Base-by-base conservation (phyloP, 2,113 vertebrate species). In the Prochilodus magdalenae region DNA sequence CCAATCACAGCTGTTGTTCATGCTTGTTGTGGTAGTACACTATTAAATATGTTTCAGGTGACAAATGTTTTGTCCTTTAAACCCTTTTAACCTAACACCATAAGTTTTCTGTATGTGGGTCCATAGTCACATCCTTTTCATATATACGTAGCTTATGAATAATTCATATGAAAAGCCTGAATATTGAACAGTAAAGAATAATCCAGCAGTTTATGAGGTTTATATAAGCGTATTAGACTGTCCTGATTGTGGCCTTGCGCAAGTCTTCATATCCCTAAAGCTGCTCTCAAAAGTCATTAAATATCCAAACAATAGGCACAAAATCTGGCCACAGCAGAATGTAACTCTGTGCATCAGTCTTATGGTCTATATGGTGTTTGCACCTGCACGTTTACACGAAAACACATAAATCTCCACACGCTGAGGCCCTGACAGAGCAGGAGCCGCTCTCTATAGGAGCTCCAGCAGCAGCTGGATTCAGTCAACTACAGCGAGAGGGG, bases 341-440 rank as follows among this genome's bases (percentile, higher is more conserved):
- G 47, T 62, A 69, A 47, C 57, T 74, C 63, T 75, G 60, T 69
- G 62, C 71, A 86, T 84, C 74, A 74, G 60, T 81, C 79, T 81
- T 77, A 55, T 51, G n/a, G 62, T 36, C 78, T 60, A 70, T 81
- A 81, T 49, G 72, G 51, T 80, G 49, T 75, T 79, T 77, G 79
- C 85, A 86, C 85, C 85, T 86, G 85, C 85, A 78, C 44, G 47
- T 81, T 69, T 70, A 74, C 72, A 81, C 74, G 66, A 62, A 80
- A 77, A 75, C 82, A 75, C 85, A 86, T 86, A 86, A 84, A 86
- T 86, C 85, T 86, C 62, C 20, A 20, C 73, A 70, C 60, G 62
- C 75, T 59, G 72, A 22, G 60, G 53, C 30, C 33, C 73, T 75
- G 74, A 80, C 74, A 74, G 74, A 36, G 69, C 66, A 44, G 40